These are phyloP conservation scores for Austrolebias charrua DNA, from an alignment of 2,797 vertebrate genomes.

Conservation along the genomic window DNA sequence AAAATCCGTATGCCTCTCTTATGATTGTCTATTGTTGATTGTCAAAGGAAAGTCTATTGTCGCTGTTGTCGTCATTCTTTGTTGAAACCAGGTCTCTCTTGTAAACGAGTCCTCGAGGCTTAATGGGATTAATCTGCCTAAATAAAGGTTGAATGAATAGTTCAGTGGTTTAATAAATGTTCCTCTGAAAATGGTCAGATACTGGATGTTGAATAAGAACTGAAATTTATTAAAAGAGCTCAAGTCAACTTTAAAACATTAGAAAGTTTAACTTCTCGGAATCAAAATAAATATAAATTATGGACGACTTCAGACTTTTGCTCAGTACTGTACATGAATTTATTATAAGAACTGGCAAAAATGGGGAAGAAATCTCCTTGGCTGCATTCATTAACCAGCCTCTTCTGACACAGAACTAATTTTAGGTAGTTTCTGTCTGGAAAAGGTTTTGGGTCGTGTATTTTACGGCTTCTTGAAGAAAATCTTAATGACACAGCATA, in stretches of 20 bases:
- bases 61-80: no score
- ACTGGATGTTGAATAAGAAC: no score
- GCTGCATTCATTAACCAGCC: background rate
- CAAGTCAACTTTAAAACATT: background rate
- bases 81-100: no score
- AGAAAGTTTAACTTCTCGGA: background rate
- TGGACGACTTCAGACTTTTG: background rate
- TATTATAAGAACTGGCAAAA: background rate
- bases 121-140: no score
- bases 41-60: no score
- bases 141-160: no score
- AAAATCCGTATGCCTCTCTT: no score
- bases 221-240: background rate
- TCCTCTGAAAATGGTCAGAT: no score
- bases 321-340: background rate
- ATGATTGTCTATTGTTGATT: no score
- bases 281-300: background rate
- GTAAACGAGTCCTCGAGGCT: no score
- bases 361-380: background rate
- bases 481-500: conserved; percentile 1
- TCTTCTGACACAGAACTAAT: background rate
- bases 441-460: background rate
- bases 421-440: background rate
- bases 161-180: no score
- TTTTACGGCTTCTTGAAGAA: background rate